Evolutionary conservation across 2,113 vertebrate genomes (phyloP), one percentile per base, ranked within the genome.

Genomic region (Sorex fumeus): DNA sequence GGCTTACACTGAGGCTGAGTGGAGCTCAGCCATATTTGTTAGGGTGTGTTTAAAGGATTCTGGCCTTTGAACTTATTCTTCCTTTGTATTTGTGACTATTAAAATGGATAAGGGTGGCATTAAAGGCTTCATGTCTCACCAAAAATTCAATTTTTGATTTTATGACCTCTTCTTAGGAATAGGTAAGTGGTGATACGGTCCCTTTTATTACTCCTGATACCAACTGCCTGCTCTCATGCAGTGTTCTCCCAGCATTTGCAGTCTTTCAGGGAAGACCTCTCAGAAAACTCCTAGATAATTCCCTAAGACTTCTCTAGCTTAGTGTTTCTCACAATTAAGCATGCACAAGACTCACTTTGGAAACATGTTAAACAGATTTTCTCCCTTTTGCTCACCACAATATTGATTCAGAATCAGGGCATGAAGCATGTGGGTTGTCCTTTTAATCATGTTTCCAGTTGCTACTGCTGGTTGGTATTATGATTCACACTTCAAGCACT

Each of bases 31-130:
- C 30, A 83, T 93, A 45, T n/a, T 16, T 75, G 36, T 76, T 9
- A 16, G 3, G 30, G 6, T 34, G 27, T 62, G 53, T 88, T 43
- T 36, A 40, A n/a, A n/a, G 57, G n/a, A 77, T 67, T 60, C 53
- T 15, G 12, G 30, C 40, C 64, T 77, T 91, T 30, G 34, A 87
- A 84, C 18, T 34, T 36, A 13, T 23, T 76, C 7, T 71, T 94
- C 72, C 71, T 84, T 88, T 43, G 30, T 64, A 21, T 23, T 3
- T 76, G 25, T 16, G 66, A 28, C 8, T 7, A 21, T 60, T 60
- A 91, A 91, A 80, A 87, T 66, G n/a, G 40, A 84, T 34, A 88
- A 80, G 50, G 36, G 34, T 94, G 60, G n/a, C 77, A 93, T 78
- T 74, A 60, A 91, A 84, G 36, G 21, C 27, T 57, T 19, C 36